A percentile compares a stretch with the other conserved stretches of the same genome.
Evolutionary conservation across 1,140 invertebrate species (phyloP).

Genomic region (Nephila pilipes): DNA sequence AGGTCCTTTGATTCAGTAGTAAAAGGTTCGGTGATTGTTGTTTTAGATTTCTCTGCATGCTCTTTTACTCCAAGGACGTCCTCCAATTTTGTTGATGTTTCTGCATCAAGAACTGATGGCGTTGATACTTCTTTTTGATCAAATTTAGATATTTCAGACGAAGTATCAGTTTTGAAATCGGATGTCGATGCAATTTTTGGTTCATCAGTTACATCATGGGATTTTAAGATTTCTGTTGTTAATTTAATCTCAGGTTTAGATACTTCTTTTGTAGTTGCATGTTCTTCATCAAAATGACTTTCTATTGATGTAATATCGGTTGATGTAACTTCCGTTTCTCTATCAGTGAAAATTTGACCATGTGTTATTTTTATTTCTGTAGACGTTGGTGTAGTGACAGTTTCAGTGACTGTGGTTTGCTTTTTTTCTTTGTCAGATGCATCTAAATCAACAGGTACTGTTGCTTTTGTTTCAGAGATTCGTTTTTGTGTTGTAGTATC

Average conservation of each 20-base stretch:
- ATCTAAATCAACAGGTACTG: neutral
- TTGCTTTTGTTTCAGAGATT: neutral
- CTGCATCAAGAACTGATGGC: neutral
- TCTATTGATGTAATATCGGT: neutral
- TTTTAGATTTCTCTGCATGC: neutral
- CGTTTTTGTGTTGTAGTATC: neutral
- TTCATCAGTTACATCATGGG: neutral
- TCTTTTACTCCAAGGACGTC: neutral
- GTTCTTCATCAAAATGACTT: neutral
- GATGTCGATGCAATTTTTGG: neutral
- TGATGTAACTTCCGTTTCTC: neutral
- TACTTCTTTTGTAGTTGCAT: neutral
- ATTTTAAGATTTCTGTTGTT: neutral
- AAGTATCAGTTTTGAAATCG: neutral
- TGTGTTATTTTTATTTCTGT: neutral
- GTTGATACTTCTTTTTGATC: constrained; percentile 25
- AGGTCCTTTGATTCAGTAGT: constrained; percentile 72
- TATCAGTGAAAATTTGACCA: neutral
- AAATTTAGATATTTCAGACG: neutral
- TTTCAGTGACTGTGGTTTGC: neutral
- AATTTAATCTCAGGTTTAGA: neutral
- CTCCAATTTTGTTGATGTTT: constrained; percentile 17
- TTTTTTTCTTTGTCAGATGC: neutral
- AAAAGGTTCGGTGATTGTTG: neutral
- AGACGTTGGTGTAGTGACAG: neutral